Percentiles rank a stretch among this genome's conserved stretches.
Evolutionary conservation across 2,888 invertebrate species (phyloP).

Genomic region (Eristalis arbustorum): DNA sequence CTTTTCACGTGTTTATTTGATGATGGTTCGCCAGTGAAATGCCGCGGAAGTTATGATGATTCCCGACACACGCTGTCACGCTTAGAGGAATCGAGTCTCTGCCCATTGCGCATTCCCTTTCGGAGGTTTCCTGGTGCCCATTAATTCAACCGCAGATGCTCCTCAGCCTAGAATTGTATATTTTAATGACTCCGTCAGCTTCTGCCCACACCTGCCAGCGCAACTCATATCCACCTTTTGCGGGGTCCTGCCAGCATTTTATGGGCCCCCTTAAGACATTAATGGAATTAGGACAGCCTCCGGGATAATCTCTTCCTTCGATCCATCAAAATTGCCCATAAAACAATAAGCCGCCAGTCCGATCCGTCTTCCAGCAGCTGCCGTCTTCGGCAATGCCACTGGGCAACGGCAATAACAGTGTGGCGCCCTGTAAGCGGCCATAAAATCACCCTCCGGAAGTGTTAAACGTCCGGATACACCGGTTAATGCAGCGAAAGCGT

Average conservation of each 20-base stretch:
- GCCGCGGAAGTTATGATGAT: not conserved
- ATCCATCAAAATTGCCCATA: not conserved
- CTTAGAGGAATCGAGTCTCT: not conserved
- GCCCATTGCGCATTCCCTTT: not conserved
- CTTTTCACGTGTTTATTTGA: not conserved
- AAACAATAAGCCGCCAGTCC: not conserved
- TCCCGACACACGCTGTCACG: not conserved
- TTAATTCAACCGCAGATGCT: not conserved
- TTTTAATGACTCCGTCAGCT: not conserved
- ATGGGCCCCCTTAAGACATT: not conserved
- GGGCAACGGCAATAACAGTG: not conserved
- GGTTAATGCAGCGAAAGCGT: not conserved
- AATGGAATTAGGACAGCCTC: not conserved
- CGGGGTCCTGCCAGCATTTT: not conserved
- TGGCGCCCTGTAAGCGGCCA: not conserved
- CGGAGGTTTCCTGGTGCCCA: not conserved
- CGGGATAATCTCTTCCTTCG: not conserved
- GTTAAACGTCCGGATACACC: not conserved
- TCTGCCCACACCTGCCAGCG: not conserved
- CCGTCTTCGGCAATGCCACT: not conserved
- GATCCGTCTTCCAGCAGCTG: not conserved
- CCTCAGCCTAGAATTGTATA: not conserved
- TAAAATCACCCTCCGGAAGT: not conserved
- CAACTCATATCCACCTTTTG: not conserved
- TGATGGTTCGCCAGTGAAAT: not conserved